Evolutionary conservation across 2,888 invertebrate genomes (phyloP).

Genomic region (Gnatocerus cornutus): DNA sequence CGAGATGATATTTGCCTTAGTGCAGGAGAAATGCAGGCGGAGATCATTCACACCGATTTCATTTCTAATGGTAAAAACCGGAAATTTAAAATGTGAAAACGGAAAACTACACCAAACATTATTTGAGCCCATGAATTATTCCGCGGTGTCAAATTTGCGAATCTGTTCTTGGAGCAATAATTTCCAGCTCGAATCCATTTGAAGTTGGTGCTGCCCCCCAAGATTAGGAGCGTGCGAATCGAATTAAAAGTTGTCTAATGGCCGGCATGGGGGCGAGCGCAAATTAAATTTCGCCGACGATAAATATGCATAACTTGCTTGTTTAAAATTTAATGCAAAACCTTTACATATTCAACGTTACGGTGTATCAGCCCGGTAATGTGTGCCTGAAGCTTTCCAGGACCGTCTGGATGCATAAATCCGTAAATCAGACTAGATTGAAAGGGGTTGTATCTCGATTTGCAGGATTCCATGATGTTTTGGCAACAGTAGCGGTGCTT

Average conservation of each 20-base stretch:
- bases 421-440: conserved; percentile 26
- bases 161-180: neutral
- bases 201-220: conserved; percentile 7
- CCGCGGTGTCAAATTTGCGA: no score
- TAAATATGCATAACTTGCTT: conserved; percentile 43
- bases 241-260: conserved; percentile 41
- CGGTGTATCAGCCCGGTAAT: conserved; percentile 18
- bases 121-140: no score
- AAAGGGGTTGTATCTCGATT: conserved; percentile 30
- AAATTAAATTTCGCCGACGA: conserved; percentile 38
- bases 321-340: conserved; percentile 40
- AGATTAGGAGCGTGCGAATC: conserved; percentile 36
- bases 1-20: conserved; percentile 20
- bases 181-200: conserved; percentile 19
- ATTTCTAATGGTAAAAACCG: conserved; percentile 2
- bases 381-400: conserved; percentile 16
- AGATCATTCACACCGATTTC: conserved; percentile 2
- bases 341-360: conserved; percentile 38
- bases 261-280: conserved; percentile 31
- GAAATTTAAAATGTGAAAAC: neutral
- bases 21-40: conserved; percentile 30
- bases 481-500: neutral
- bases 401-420: conserved; percentile 29
- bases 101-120: no score
- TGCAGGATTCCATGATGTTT: conserved; percentile 1